Evolutionary conservation across 2,888 invertebrate species (phyloP).

Genomic region (Sceliomorpha sp.): DNA sequence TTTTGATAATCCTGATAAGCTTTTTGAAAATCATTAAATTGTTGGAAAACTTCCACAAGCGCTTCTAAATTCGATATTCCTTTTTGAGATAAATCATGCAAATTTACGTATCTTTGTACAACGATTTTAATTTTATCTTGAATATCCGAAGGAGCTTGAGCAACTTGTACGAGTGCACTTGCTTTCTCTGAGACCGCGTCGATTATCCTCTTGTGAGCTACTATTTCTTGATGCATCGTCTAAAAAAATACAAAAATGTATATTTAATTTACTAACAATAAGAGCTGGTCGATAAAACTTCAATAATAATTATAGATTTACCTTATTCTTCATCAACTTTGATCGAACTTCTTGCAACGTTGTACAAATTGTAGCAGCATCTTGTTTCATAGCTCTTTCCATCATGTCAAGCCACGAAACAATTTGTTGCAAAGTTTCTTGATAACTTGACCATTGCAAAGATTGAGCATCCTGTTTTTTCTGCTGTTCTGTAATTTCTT

Average conservation of each 20-base stretch:
- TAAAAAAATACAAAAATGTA: constrained; percentile 61
- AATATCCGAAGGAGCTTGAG: constrained; percentile 83
- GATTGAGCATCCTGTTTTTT: constrained; percentile 92
- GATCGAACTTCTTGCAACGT: constrained; percentile 92
- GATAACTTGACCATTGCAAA: constrained; percentile 91
- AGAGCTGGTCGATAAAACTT: no score
- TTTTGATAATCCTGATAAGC: constrained; percentile 94
- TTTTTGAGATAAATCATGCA: constrained; percentile 85
- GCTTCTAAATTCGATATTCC: constrained; percentile 88
- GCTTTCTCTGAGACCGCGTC: constrained; percentile 95
- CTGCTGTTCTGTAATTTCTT: constrained; percentile 91
- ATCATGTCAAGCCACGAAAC: constrained; percentile 92
- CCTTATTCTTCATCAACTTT: constrained; percentile 91
- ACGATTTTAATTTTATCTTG: constrained; percentile 87
- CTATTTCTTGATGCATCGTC: constrained; percentile 92
- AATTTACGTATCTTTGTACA: constrained; percentile 87
- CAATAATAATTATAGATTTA: no score
- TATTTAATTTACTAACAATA: constrained; percentile 15
- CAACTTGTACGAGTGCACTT: constrained; percentile 84
- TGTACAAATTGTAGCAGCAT: constrained; percentile 87
- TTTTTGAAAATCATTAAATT: constrained; percentile 92
- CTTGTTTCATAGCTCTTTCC: constrained; percentile 88
- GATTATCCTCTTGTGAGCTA: constrained; percentile 93
- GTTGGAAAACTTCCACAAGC: constrained; percentile 90
- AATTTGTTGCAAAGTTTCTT: constrained; percentile 91